Percentiles rank a stretch among this genome's conserved stretches.
These are phyloP conservation scores for Calliphora vomitoria DNA, from an alignment of 2,888 invertebrate genomes.

Conservation along the genomic window DNA sequence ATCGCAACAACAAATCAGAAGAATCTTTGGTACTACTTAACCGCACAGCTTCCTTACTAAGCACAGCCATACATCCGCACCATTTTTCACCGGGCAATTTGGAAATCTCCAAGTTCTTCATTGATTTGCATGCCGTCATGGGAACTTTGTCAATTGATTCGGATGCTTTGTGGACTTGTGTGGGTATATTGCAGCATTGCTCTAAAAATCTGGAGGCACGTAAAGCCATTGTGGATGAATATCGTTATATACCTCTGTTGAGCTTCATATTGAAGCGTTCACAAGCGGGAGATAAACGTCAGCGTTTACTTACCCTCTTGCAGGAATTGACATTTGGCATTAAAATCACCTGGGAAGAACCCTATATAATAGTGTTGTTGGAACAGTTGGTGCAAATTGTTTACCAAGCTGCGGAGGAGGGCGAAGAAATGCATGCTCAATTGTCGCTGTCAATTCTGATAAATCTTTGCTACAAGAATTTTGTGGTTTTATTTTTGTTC, in stretches of 20 bases:
- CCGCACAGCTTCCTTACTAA: conserved; percentile 79
- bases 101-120: conserved; percentile 82
- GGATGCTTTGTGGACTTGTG: conserved; percentile 81
- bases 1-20: conserved; percentile 79
- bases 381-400: conserved; percentile 89
- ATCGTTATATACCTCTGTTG: conserved; percentile 82
- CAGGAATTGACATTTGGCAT: conserved; percentile 92
- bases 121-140: conserved; percentile 82
- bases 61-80: conserved; percentile 74
- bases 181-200: conserved; percentile 81
- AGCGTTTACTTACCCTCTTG: conserved; percentile 79
- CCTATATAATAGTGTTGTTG: conserved; percentile 89
- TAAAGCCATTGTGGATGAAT: conserved; percentile 80
- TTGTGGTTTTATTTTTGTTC: conserved; percentile 90
- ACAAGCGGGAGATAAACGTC: conserved; percentile 79
- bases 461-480: conserved; percentile 92
- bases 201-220: conserved; percentile 81
- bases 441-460: conserved; percentile 89
- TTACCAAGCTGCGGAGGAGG: conserved; percentile 81
- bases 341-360: conserved; percentile 92
- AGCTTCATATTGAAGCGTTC: conserved; percentile 79
- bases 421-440: conserved; percentile 77
- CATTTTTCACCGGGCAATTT: conserved; percentile 79
- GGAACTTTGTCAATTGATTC: conserved; percentile 78
- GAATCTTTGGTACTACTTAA: conserved; percentile 81